Percentiles rank a stretch among this genome's conserved stretches.
Conservation (phyloP, 2,797 vertebrate species). For the Bufotes viridis region DNA sequence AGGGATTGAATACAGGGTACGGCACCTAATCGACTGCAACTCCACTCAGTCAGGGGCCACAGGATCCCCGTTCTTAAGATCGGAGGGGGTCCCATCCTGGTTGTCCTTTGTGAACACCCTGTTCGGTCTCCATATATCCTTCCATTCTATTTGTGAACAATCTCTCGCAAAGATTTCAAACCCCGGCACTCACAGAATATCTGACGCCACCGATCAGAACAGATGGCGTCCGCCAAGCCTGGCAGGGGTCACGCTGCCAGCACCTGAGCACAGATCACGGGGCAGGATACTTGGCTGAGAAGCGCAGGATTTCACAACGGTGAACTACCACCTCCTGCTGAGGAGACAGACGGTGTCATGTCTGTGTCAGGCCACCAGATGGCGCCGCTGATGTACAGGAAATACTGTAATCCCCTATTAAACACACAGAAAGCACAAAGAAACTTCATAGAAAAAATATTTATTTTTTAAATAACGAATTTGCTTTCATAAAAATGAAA, state of each 20-base stretch:
- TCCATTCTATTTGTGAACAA: background rate
- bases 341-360: background rate
- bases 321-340: background rate
- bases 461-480: conserved; percentile 6
- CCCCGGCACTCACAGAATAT: too few species aligned
- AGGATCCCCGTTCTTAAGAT: too few species aligned
- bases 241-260: background rate
- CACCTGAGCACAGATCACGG: background rate
- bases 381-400: background rate
- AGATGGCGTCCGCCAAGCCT: background rate
- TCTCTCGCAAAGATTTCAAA: background rate
- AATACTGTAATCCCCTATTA: background rate
- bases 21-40: too few species aligned
- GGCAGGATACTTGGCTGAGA: background rate
- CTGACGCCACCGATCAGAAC: background rate
- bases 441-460: conserved; percentile 6
- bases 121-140: too few species aligned
- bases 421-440: background rate
- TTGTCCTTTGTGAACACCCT: too few species aligned
- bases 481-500: background rate
- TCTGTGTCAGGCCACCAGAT: background rate
- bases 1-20: too few species aligned
- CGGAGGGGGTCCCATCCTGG: too few species aligned
- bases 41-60: too few species aligned
- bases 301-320: background rate